Percentiles rank a stretch among this genome's conserved stretches.
These are phyloP conservation scores for Corythornis leucogaster DNA, from an alignment of 2,797 vertebrate genomes.

Conservation along the genomic window DNA sequence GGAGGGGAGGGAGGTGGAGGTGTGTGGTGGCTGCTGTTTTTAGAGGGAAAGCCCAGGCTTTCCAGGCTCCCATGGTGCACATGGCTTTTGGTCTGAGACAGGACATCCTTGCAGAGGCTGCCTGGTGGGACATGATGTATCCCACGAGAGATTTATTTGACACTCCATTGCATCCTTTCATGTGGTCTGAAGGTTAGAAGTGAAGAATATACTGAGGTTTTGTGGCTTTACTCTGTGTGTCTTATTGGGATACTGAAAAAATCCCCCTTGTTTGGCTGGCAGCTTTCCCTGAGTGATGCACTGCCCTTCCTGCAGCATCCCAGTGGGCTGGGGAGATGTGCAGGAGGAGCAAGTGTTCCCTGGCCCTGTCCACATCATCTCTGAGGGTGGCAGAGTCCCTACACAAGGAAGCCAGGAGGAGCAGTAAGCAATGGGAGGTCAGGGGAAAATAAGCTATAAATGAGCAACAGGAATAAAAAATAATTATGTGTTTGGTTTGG, in stretches of 20 bases:
- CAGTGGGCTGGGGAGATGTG: fast-evolving
- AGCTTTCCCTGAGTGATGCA: not conserved
- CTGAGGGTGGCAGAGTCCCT: not conserved
- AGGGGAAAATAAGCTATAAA: not conserved
- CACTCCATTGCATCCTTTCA: not conserved
- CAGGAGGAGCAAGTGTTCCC: not conserved
- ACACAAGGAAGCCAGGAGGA: not conserved
- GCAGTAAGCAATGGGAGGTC: not conserved
- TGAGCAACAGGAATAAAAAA: not conserved
- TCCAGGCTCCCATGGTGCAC: not conserved
- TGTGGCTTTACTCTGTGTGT: not conserved
- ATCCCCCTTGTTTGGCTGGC: not conserved
- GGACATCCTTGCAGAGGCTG: not conserved
- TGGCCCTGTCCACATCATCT: not conserved
- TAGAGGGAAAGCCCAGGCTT: not conserved
- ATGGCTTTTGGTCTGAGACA: not conserved
- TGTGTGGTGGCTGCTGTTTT: not conserved
- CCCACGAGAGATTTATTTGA: not conserved
- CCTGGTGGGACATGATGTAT: fast-evolving
- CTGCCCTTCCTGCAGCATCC: not conserved
- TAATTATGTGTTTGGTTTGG: not conserved
- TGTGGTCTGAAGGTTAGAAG: fast-evolving
- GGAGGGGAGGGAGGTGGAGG: not conserved
- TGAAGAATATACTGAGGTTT: not conserved
- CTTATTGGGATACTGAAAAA: not conserved